These are phyloP conservation scores for Myoxocephalus aenaeus DNA, from an alignment of 2,797 vertebrate genomes.

Conservation along the genomic window DNA sequence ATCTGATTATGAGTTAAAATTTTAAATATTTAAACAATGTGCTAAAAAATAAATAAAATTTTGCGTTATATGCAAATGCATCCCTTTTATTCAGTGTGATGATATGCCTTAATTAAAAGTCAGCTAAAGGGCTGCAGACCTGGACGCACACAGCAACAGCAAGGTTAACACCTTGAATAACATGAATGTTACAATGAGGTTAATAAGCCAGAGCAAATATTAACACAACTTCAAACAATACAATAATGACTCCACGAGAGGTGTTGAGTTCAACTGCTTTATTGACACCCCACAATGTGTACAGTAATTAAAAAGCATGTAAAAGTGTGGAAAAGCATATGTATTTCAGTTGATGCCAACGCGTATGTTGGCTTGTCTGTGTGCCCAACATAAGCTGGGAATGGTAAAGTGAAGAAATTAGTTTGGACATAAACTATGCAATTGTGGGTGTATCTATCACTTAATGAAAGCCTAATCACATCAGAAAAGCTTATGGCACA, in stretches of 20 bases:
- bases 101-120: constrained; percentile 36
- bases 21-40: constrained; percentile 25
- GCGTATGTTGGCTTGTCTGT: constrained; percentile 11
- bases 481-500: constrained; percentile 46
- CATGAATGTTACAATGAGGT: constrained; percentile 63
- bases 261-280: constrained; percentile 11
- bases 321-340: constrained; percentile 9
- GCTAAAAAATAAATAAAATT: constrained; percentile 1
- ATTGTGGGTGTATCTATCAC: constrained; percentile 38
- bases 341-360: not conserved
- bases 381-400: constrained; percentile 2
- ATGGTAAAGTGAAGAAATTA: constrained; percentile 38
- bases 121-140: constrained; percentile 35
- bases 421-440: constrained; percentile 17
- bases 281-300: constrained; percentile 9
- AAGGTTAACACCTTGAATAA: constrained; percentile 43
- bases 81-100: constrained; percentile 6
- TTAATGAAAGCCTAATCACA: constrained; percentile 59
- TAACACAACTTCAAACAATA: constrained; percentile 65
- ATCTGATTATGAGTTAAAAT: constrained; percentile 36
- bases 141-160: constrained; percentile 28
- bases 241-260: constrained; percentile 52
- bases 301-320: not conserved
- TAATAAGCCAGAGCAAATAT: constrained; percentile 69
- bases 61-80: not conserved